Evolutionary conservation across 2,113 vertebrate species (phyloP), one percentile per base, ranked within the genome.

Genomic region (Chionodraco myersi): DNA sequence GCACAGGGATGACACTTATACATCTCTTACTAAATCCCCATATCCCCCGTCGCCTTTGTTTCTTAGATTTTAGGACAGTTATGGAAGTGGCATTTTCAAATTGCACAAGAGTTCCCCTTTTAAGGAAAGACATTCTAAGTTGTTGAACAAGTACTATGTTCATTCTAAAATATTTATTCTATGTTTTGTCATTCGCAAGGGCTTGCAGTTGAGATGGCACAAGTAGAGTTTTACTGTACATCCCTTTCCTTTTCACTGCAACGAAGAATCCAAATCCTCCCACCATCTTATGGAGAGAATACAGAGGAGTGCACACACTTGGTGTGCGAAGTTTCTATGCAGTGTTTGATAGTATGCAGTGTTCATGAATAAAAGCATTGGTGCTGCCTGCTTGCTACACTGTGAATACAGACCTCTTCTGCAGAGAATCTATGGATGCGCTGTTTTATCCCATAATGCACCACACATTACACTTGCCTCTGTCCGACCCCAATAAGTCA

Each of bases 361-460:
- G 34, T 47, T 63, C 66, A 61, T 49, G 21, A 18, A 47, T 52
- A 6, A 23, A 67, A 10, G 12, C 61, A 12, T 51, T 3, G 45
- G 52, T 16, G 13, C 36, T 6, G 8, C 36, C 63, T 21, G 63
- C 41, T 21, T 30, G 47, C 16, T 13, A 13, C 21, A 7, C 56
- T 13, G 49, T 47, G 62, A 66, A 51, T 75, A 49, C 41, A 44
- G 57, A 57, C 3, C 1, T 53, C 47, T 16, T 53, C 48, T 81
- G n/a, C 41, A 2, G 51, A 61, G 12, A 18, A 57, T 12, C 2
- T 14, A 49, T 16, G 10, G 21, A 41, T 13, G 2, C 6, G 1
- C 4, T n/a, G 23, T 6, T 69, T 61, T 5, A 18, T 52, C 23
- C 21, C 57, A 52, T n/a, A 49, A n/a, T 34, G 45, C 45, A 14